phyloP scores from a whole-genome alignment of 2,888 invertebrate species.

The Cheiracanthium punctorium region DNA sequence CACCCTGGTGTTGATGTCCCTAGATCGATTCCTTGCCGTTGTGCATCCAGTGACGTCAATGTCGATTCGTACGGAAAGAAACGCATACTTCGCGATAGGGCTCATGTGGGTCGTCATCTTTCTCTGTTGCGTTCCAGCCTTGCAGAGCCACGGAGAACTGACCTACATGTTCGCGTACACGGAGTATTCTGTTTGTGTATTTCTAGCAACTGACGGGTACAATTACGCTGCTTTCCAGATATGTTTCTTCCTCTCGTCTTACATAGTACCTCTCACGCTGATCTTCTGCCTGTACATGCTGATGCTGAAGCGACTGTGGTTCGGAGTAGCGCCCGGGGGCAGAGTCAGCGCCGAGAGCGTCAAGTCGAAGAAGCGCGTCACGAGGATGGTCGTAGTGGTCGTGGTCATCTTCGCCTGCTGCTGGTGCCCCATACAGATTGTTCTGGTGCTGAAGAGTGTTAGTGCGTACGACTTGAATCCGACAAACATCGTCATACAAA shows the following conservation, averaged over 20 bases:
- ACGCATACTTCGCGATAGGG: constrained; percentile 86
- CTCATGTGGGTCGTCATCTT: constrained; percentile 89
- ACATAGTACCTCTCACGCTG: constrained; percentile 89
- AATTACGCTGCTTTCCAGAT: constrained; percentile 81
- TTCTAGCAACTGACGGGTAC: constrained; percentile 78
- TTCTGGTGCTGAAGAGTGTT: constrained; percentile 86
- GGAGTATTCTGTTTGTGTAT: constrained; percentile 83
- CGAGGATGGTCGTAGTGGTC: constrained; percentile 92
- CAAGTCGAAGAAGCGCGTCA: constrained; percentile 90
- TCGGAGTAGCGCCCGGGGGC: constrained; percentile 84
- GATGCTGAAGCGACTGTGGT: constrained; percentile 92
- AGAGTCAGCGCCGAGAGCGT: constrained; percentile 87
- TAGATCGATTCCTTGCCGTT: constrained; percentile 92
- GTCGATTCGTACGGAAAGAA: constrained; percentile 87
- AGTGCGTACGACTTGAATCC: constrained; percentile 81
- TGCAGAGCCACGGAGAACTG: constrained; percentile 85
- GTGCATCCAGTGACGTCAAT: constrained; percentile 93
- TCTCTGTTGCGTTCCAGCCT: constrained; percentile 85
- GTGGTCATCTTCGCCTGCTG: constrained; percentile 94
- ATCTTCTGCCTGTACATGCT: constrained; percentile 91
- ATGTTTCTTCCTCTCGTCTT: constrained; percentile 90
- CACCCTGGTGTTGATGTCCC: constrained; percentile 93
- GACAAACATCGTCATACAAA: constrained; percentile 76
- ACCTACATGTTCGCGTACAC: constrained; percentile 80
- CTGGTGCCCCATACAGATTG: constrained; percentile 94